Base-by-base conservation (phyloP, 1,140 invertebrate species). In the Magallana ariakensis region DNA sequence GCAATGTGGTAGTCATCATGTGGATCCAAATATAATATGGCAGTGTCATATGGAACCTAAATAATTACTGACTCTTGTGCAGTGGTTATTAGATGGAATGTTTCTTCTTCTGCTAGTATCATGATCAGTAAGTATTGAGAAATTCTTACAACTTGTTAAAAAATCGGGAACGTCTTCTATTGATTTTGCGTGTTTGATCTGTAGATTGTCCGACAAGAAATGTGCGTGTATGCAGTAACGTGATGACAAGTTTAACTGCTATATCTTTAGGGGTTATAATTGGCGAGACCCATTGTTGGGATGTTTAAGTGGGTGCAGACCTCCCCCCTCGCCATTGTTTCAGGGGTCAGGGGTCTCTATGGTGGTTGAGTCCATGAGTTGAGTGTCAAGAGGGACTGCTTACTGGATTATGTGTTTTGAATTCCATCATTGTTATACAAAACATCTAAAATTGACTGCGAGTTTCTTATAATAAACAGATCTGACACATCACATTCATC, bases 141-240 rank as follows among this genome's bases (percentile, higher is more conserved):
- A 75, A 75, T 26, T 22, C 15, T n/a, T 75, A 13, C 22, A 11
- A 13, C 22, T 8, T 4, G 22, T 26, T 75, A 75, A 22, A n/a
- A 75, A 75, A 75, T 75, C 26, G 11, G 66, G 66, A 26, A 60
- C 0, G 13, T 75, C 66, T 75, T 46, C 9, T 75, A 75, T 75
- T 33, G 66, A 75, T 75, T 75, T 75, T 75, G 13, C 5, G 66
- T 75, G 22, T 75, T 75, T 22, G 66, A 75, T 75, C 66, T 26
- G 33, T 19, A 13, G 22, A 11, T 9, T 75, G 9, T 33, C 22
- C 22, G 22, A 70, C 26, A 70, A 33, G 7, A 75, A 26, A 75
- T 19, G 22, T 70, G n/a, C 62, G 10, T 75, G 66, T 26, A 75
- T 75, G 33, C 0, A 11, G 22, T 75, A 75, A 75, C 15, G 66